Percentiles rank a stretch among this genome's conserved stretches.
phyloP scores from a whole-genome alignment of 2,888 invertebrate species.

The Xiphydria camelus region DNA sequence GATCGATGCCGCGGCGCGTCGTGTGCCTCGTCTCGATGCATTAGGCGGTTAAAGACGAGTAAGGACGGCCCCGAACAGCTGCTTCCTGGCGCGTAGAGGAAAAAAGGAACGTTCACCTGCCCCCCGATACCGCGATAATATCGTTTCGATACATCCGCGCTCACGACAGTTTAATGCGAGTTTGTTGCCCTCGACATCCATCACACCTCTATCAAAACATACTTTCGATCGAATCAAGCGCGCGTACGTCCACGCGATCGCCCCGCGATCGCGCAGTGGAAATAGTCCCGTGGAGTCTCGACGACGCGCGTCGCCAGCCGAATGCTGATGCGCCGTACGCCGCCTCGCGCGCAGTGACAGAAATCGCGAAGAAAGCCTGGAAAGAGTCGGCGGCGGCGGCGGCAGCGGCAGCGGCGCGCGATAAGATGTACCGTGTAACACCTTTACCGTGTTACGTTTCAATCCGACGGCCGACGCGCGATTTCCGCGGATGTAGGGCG shows the following conservation, averaged over 20 bases:
- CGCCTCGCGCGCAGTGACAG: no score
- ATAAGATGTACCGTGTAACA: constrained; percentile 2
- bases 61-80: constrained; percentile 32
- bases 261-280: no score
- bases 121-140: constrained; percentile 43
- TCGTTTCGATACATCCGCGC: constrained; percentile 29
- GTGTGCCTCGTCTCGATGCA: constrained; percentile 15
- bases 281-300: no score
- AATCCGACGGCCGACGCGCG: no score
- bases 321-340: no score
- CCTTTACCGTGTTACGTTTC: not conserved
- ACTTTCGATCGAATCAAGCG: no score
- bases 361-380: no score
- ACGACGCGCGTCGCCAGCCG: no score
- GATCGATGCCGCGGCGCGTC: constrained; percentile 3
- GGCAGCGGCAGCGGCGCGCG: no score
- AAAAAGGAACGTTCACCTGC: constrained; percentile 43
- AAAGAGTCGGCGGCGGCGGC: no score
- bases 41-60: constrained; percentile 37
- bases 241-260: no score
- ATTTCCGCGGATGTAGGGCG: constrained; percentile 13
- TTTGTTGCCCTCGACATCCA: not conserved
- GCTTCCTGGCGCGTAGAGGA: constrained; percentile 33
- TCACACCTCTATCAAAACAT: not conserved
- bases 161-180: constrained; percentile 12